Conservation (phyloP, 2,113 vertebrate species). For the Chaetodon auriga region DNA sequence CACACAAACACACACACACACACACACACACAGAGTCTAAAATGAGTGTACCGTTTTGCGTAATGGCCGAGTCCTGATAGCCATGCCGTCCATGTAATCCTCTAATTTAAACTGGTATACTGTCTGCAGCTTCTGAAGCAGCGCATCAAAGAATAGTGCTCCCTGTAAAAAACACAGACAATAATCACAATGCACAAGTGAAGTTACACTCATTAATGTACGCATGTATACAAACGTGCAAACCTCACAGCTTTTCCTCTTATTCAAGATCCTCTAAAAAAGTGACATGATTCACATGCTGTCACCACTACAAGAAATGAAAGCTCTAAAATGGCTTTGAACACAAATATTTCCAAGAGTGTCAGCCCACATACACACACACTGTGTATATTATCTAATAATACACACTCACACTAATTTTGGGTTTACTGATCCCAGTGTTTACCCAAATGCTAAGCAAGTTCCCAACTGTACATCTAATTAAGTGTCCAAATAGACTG, state of each 20-base stretch:
- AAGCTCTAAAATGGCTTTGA: not conserved
- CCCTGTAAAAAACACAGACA: constrained; percentile 86
- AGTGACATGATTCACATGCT: not conserved
- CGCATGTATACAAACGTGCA: not conserved
- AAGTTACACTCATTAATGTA: not conserved
- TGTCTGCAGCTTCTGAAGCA: constrained; percentile 95
- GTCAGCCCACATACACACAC: not conserved
- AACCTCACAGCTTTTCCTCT: not conserved
- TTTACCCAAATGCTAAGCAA: not conserved
- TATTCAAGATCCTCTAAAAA: not conserved
- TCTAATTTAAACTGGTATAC: constrained; percentile 96
- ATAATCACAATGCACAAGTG: not conserved
- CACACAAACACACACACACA: not conserved
- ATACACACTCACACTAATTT: not conserved
- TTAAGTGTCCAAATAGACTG: not conserved
- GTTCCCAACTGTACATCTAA: not conserved
- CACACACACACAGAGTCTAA: not conserved
- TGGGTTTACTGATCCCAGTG: not conserved
- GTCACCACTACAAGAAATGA: not conserved
- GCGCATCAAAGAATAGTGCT: constrained; percentile 91
- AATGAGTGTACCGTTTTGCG: constrained; percentile 89
- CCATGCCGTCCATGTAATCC: constrained; percentile 97
- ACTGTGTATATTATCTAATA: not conserved
- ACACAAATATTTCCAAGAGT: not conserved
- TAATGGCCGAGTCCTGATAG: constrained; percentile 93